Base-by-base conservation (phyloP, 2,888 invertebrate species). In the Margaritifera margaritifera region DNA sequence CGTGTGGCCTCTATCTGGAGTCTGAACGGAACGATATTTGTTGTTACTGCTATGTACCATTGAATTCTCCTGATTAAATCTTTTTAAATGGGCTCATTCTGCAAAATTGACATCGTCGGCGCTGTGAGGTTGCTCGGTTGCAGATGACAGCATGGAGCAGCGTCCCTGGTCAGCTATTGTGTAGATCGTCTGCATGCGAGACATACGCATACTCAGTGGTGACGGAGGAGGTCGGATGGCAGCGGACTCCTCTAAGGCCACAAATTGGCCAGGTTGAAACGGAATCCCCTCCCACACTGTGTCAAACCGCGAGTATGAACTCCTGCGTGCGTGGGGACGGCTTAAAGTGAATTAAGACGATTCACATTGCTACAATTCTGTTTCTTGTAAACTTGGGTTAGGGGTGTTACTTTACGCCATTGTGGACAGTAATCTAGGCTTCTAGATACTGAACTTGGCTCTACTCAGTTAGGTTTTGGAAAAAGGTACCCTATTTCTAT, bases 261-360 rank as follows among this genome's bases (percentile, higher is more conserved):
- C 55, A 65, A 77, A 52, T 70, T 72, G 8, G 81, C 81, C n/a
- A 74, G 68, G 18, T 78, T 74, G 6, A 73, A 55, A 20, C 79
- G 65, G 62, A 71, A 79, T 15, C 75, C 77, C 11, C 73, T 63
- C 20, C 79, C 81, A 58, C 77, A 74, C 62, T 73, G 72, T n/a
- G 78, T 79, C 19, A 81, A 64, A 42, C 65, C 72, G 11, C 75
- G 65, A 1, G 77, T 77, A 62, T 74, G 70, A 4, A 68, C 62
- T 20, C 68, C 68, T 1, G 77, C 77, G 27, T 72, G 72, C 6
- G 77, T 77, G 4, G 69, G 77, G n/a, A 77, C 62, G 42, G 69
- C 77, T 77, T 57, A n/a, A 70, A 66, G 54, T 42, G 18, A 24
- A 20, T 24, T 22, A 55, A 55, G 8, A 55, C 15, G 15, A 24